Evolutionary conservation across 2,888 invertebrate species (phyloP), one percentile per base, ranked within the genome.

Genomic region (Caenorhabditis wallacei): DNA sequence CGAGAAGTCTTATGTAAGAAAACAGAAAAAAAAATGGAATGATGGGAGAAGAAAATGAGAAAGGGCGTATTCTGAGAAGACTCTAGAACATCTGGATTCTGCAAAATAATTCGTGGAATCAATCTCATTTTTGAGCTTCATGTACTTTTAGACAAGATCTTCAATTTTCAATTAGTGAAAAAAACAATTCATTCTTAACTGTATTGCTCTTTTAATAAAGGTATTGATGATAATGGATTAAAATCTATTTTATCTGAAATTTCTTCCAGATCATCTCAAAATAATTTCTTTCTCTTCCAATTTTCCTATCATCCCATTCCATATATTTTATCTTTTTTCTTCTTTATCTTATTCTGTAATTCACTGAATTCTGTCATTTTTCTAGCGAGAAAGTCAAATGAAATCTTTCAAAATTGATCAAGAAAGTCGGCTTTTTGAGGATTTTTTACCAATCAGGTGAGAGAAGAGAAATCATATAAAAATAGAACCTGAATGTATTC

Each of bases 381-480:
- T 78, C 54, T 69, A 78, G 78, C 78, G 78, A 2, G 78, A 78
- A 46, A 61, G 35, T 22, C 53, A 69, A 63, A 78, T 78, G 78
- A 78, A 69, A 69, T 68, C 66, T 5, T 70, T 78, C 61, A 69
- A 78, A 43, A 54, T 69, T 48, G 57, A 69, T 3, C 54, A 66
- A 51, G 82, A 82, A 40, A 76, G 71, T 26, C 76, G 82, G 82
- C 51, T 82, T 43, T 82, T 82, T 71, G 76, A 82, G 43, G 82
- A 81, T 10, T 81, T 68, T 71, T 51, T 82, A 20, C 82, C 82
- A 8, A 54, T 82, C 59, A 82, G 82, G 82, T 82, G 54, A 75
- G 70, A 30, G 10, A 10, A 13, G 40, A 40, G 40, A 40, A 40
- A 8, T 40, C 40, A 4, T 22, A 43, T 61, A 18, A 59, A 13